Evolutionary conservation across 1,140 invertebrate species (phyloP), one percentile per base, ranked within the genome.

Genomic region (Arion vulgaris): DNA sequence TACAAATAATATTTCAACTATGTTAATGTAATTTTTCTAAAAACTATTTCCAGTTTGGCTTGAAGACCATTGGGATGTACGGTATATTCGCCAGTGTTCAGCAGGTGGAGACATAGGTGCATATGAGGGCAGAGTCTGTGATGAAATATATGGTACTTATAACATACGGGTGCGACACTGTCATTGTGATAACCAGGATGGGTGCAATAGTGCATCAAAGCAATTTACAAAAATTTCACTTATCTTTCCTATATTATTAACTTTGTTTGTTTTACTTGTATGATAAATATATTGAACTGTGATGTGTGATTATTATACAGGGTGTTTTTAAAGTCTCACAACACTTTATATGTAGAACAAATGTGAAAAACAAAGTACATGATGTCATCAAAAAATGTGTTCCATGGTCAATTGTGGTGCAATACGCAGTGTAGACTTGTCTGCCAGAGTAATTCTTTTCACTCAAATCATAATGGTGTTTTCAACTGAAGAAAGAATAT

Each of bases 101-200:
- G 32, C 71, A 53, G 68, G 80, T 69, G 92, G 91, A 32, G 88
- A 89, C 38, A 86, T 92, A 23, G 92, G 92, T 13, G 84, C 74
- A 28, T 86, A 88, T 49, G 88, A 92, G 73, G 92, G 92, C 11
- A 87, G 92, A 32, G 80, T 85, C 26, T 92, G 92, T 83, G 85
- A 88, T 69, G 91, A 92, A 74, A 82, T 90, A 34, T 88, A 87
- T 34, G 92, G 92, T 19, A 91, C 90, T 26, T 91, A 89, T 83
- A 85, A 89, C 36, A 88, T 92, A 7, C 89, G 90, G 80, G 86
- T 92, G 80, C 84, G 89, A 38, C 89, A 91, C 79, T 92, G 92
- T 80, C 90, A 92, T 79, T 92, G 92, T 85, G 84, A 92, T 83
- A 92, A 92, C 85, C 90, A 92, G 79, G 89, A 92, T 82, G 92